Percentiles rank a stretch among this genome's conserved stretches.
These are phyloP conservation scores for Eurois occulta DNA, from an alignment of 2,888 invertebrate species.

Conservation along the genomic window DNA sequence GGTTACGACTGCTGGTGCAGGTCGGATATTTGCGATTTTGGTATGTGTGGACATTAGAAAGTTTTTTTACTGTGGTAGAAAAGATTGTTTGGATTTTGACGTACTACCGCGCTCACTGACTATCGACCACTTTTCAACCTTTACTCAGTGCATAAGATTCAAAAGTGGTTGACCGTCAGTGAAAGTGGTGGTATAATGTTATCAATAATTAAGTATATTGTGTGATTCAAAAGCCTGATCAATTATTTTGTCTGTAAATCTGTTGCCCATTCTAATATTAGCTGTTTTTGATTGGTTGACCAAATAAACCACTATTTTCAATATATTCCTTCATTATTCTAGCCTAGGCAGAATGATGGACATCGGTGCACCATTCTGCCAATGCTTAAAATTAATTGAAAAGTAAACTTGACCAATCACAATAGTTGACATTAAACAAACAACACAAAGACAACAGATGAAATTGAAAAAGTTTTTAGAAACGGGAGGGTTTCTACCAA, in stretches of 20 bases:
- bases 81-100: not conserved
- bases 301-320: not conserved
- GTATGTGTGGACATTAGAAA: conserved; percentile 35
- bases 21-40: conserved; percentile 18
- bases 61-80: not conserved
- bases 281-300: not conserved
- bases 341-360: too few relatives aligned
- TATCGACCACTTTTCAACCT: not conserved
- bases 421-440: not conserved
- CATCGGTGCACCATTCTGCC: too few relatives aligned
- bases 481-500: not conserved
- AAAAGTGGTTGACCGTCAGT: not conserved
- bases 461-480: not conserved
- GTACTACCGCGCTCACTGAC: not conserved
- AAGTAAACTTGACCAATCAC: not conserved
- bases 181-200: not conserved
- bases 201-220: conserved; percentile 9
- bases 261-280: not conserved
- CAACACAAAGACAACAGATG: not conserved
- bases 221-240: not conserved
- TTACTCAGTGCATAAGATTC: not conserved
- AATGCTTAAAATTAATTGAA: not conserved
- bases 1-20: conserved; percentile 41
- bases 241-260: not conserved
- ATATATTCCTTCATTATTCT: not conserved